These are phyloP conservation scores for Romanogobio albipinnatus DNA, from an alignment of 2,113 vertebrate genomes.

Conservation along the genomic window DNA sequence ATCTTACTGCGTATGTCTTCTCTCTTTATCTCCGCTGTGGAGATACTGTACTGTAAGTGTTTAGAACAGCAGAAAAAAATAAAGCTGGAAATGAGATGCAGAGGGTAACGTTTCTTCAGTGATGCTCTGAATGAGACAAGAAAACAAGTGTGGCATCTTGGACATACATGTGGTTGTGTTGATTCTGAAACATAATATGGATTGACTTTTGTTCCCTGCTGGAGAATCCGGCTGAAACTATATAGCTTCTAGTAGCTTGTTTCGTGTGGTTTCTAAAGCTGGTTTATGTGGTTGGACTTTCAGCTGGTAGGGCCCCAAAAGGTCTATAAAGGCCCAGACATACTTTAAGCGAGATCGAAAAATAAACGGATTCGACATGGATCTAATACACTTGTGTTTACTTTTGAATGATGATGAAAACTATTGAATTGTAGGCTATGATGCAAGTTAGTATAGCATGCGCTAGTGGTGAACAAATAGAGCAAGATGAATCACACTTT, in stretches of 20 bases:
- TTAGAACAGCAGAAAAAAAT: slow-evolving; percentile 60
- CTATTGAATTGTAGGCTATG: no score
- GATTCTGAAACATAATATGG: background rate
- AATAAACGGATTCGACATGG: no score
- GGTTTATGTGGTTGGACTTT: background rate
- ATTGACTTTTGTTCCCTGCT: background rate
- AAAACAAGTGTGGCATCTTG: background rate
- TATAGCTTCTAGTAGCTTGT: background rate
- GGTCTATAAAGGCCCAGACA: background rate
- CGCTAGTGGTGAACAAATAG: no score
- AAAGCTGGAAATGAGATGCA: slow-evolving; percentile 53
- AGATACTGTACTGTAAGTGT: slow-evolving; percentile 59
- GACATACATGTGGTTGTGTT: background rate
- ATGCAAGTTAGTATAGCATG: no score
- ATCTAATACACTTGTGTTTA: no score
- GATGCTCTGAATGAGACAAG: background rate
- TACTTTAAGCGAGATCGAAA: no score
- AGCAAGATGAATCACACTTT: no score
- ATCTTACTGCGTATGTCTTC: slow-evolving; percentile 60
- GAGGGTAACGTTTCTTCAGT: background rate
- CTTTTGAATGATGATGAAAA: no score
- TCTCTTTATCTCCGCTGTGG: slow-evolving; percentile 57
- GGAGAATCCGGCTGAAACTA: background rate
- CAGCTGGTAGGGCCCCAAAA: background rate
- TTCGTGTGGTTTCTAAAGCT: background rate